phyloP scores from a whole-genome alignment of 2,888 invertebrate species.

The Apotomis turbidana region DNA sequence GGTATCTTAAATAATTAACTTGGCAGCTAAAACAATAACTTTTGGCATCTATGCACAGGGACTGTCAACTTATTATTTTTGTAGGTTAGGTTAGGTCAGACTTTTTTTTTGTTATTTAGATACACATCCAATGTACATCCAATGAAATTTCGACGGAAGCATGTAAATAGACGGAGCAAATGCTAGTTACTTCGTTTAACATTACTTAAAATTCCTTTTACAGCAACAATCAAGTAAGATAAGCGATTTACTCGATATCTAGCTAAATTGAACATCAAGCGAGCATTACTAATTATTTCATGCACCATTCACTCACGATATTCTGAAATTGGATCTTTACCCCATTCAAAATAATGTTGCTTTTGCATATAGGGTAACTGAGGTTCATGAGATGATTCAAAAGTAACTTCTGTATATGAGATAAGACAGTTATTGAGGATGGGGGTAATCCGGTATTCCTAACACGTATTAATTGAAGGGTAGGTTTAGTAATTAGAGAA shows the following conservation, averaged over 20 bases:
- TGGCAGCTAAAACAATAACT: no score
- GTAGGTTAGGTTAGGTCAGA: no score
- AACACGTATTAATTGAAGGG: conserved; percentile 57
- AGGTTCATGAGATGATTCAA: neutral
- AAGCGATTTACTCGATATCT: conserved; percentile 4
- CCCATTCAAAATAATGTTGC: neutral
- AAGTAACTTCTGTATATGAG: conserved; percentile 7
- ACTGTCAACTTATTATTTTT: no score
- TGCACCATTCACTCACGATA: neutral
- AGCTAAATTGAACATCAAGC: conserved; percentile 31
- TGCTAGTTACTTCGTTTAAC: neutral
- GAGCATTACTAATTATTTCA: neutral
- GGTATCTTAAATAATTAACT: no score
- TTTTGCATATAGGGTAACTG: neutral
- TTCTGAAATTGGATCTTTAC: neutral
- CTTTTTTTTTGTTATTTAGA: no score
- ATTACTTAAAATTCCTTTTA: neutral
- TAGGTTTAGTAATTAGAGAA: conserved; percentile 50
- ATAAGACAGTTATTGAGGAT: conserved; percentile 46
- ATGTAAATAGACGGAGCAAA: no score
- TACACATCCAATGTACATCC: no score
- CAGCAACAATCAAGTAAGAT: neutral
- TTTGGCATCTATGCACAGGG: no score
- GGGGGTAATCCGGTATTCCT: conserved; percentile 57
- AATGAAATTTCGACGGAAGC: no score